Base-by-base conservation (phyloP, 2,113 vertebrate species). In the Corythornis cristatus region DNA sequence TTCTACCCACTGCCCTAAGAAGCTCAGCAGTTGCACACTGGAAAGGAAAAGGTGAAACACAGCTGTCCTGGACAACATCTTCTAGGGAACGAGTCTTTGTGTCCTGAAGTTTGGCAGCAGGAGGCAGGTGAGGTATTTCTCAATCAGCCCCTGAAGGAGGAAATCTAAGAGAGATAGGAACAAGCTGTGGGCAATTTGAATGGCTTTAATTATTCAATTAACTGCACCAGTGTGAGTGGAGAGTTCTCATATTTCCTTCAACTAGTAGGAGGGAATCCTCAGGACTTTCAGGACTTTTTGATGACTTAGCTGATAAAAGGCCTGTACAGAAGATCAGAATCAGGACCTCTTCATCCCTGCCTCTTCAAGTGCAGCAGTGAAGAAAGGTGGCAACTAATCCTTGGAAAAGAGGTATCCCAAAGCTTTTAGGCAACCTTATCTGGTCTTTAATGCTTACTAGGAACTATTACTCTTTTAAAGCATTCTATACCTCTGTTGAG, bases 191-290 rank as follows among this genome's bases (percentile, higher is more conserved):
- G 75, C 60, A 80, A 45, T 77, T 66, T 54, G 67, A 78, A 61
- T 82, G 48, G 66, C 58, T 78, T 86, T 84, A 87, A 90, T 93
- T 87, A 89, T 83, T 86, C 76, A 85, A 46, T 92, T 86, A 82
- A n/a, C 82, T 66, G 68, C 37, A 88, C 68, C 51, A 57, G 70
- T 88, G 60, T 75, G 57, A 9, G 50, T 82, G 29, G 23, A 45
- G 45, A 62, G 46, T 68, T 81, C 45, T 79, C 90, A 90, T 79
- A 81, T 42, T 9, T 14, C 17, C 79, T 33, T 50, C 33, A 81
- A 62, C 46, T 57, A 14, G 64, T 67, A 31, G 33, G 48, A 3
- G 1, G 40, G 62, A 77, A 83, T 83, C 33, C 15, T 68, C 13
- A 65, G 64, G 51, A 37, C 60, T 71, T 66, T 37, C 11, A 40